These are phyloP conservation scores for Thryonomys swinderianus DNA, from an alignment of 2,113 vertebrate species.

Conservation along the genomic window DNA sequence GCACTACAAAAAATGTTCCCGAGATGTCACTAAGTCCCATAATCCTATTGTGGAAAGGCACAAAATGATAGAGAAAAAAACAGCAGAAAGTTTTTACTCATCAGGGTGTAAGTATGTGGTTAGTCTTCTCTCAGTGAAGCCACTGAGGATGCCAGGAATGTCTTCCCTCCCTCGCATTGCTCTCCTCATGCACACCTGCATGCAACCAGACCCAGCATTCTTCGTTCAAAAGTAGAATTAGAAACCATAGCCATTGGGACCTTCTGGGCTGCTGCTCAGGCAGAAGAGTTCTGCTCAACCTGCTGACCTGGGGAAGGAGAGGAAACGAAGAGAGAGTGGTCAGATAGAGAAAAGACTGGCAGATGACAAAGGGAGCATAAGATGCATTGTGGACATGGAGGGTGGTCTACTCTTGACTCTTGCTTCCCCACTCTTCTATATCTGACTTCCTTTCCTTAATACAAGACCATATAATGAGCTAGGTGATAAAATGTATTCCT, in stretches of 20 bases:
- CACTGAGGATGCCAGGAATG: background rate
- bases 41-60: too few species aligned
- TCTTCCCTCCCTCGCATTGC: background rate
- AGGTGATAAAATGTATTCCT: background rate
- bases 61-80: background rate
- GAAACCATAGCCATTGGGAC: background rate
- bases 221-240: background rate
- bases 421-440: background rate
- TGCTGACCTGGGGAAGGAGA: background rate
- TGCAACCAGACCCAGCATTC: background rate
- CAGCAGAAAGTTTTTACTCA: background rate
- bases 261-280: background rate
- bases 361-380: background rate
- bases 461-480: background rate
- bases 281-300: background rate
- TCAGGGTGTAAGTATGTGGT: accelerated
- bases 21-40: background rate
- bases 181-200: background rate
- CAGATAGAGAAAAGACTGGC: background rate
- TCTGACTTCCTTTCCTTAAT: background rate
- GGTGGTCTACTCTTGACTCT: background rate
- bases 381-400: too few species aligned
- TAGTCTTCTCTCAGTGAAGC: background rate
- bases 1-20: background rate
- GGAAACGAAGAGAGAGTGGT: background rate